Base-by-base conservation (phyloP, 2,113 vertebrate genomes). In the Aspiorhynchus laticeps region DNA sequence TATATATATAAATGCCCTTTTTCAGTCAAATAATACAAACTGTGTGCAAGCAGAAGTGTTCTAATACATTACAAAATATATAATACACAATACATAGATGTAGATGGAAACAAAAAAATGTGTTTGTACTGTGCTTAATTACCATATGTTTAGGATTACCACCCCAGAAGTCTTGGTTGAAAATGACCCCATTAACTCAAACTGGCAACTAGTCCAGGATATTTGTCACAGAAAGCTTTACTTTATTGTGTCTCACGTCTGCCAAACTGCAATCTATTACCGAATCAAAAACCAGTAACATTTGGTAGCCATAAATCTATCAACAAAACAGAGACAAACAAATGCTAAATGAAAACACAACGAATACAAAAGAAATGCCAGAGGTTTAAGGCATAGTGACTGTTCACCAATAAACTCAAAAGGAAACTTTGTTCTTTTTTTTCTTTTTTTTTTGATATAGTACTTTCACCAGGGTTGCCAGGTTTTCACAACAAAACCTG, bases 121-220 rank as follows among this genome's bases (percentile, higher is more conserved):
- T 26, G 26, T 43, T 80, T 80, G 19, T 56, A 48, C 15, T 53
- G 11, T 53, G 10, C 77, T 74, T 77, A 77, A 79, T 83, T 74
- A 73, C 65, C 85, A 88, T 84, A 87, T 88, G 85, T 86, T 84
- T 86, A 61, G 79, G 88, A 88, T 88, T 90, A 80, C 83, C 85
- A 84, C 48, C 63, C 87, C 83, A 88, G 89, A 86, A 79, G 78
- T 77, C 76, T 85, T 85, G 87, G 79, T 88, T 33, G 41, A 61
- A 28, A 86, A 88, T 5, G 19, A 43, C 51, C 69, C 79, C 76
- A 67, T 76, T 84, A 88, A 36, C 53, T 51, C 88, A 83, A 79
- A n/a, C 67, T 78, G 77, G 82, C 71, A 82, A 84, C 61, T 7
- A n/a, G 28, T 65, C 89, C 69, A 71, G 85, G 73, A 41, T 48